Conservation (phyloP, 2,797 vertebrate genomes). For the Brotogeris chrysoptera region DNA sequence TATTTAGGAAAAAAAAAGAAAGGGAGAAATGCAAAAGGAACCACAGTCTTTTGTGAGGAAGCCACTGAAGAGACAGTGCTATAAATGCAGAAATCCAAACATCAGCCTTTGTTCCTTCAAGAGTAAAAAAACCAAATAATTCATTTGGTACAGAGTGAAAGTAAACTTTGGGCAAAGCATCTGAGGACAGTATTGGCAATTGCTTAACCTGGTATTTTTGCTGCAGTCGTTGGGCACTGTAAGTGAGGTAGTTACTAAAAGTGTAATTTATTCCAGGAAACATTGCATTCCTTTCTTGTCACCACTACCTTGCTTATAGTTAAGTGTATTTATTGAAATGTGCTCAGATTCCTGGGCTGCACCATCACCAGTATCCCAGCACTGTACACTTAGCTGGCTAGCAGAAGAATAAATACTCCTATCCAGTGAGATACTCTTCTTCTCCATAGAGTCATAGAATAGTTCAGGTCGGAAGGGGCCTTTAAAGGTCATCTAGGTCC, state of each 20-base stretch:
- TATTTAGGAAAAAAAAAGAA: not conserved
- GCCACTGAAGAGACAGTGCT: not conserved
- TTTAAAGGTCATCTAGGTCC: not conserved
- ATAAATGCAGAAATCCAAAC: not conserved
- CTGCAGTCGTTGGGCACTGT: not conserved
- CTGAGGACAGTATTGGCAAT: not conserved
- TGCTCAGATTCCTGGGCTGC: not conserved
- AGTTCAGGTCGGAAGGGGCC: not conserved
- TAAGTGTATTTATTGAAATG: not conserved
- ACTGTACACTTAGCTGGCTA: rapidly evolving
- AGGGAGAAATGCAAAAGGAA: not conserved
- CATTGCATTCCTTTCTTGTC: not conserved
- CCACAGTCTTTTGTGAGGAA: not conserved
- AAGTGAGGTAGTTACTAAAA: not conserved
- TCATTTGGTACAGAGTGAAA: not conserved
- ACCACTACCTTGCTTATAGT: not conserved
- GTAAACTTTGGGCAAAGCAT: constrained; percentile 7
- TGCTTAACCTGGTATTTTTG: not conserved
- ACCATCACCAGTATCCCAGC: not conserved
- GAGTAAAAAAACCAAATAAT: not conserved
- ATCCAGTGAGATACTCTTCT: not conserved
- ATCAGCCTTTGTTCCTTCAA: not conserved
- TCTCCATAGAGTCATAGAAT: not conserved
- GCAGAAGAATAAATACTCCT: not conserved
- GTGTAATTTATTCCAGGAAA: not conserved